Evolutionary conservation across 2,797 vertebrate genomes (phyloP).

Genomic region (Melanotaenia trifasciata): DNA sequence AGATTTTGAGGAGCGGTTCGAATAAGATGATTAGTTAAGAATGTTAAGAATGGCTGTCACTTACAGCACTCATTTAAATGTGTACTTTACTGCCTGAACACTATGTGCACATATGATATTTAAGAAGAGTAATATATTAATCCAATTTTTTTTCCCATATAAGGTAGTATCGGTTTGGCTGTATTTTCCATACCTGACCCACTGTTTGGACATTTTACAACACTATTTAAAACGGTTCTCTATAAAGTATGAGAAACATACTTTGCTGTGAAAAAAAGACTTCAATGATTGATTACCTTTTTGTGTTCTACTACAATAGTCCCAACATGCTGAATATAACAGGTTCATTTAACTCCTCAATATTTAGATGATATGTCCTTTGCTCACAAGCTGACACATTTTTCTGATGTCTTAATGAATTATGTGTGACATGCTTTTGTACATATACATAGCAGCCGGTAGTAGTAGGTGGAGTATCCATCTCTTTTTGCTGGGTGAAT

Average conservation of each 20-base stretch:
- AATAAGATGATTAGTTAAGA: constrained; percentile 16
- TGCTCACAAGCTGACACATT: no score
- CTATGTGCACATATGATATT: not conserved
- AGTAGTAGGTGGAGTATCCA: no score
- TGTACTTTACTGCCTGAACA: not conserved
- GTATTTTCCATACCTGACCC: not conserved
- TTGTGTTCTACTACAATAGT: constrained; percentile 17
- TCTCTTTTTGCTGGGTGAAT: no score
- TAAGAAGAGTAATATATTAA: not conserved
- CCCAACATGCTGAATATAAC: constrained; percentile 20
- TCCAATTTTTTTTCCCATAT: not conserved
- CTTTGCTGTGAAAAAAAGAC: constrained; percentile 2
- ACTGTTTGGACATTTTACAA: constrained; percentile 6
- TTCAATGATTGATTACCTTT: constrained; percentile 13
- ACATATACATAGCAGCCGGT: no score
- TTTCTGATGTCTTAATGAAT: no score
- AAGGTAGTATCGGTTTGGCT: not conserved
- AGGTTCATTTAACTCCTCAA: constrained; percentile 26
- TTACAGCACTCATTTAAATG: not conserved
- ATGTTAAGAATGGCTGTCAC: not conserved
- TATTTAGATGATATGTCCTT: not conserved
- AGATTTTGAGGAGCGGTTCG: constrained; percentile 26
- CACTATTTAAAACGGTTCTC: not conserved
- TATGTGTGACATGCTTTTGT: no score
- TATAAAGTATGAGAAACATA: not conserved